Evolutionary conservation across 2,797 vertebrate genomes (phyloP), one percentile per base, ranked within the genome.

Genomic region (Peromyscus eremicus): DNA sequence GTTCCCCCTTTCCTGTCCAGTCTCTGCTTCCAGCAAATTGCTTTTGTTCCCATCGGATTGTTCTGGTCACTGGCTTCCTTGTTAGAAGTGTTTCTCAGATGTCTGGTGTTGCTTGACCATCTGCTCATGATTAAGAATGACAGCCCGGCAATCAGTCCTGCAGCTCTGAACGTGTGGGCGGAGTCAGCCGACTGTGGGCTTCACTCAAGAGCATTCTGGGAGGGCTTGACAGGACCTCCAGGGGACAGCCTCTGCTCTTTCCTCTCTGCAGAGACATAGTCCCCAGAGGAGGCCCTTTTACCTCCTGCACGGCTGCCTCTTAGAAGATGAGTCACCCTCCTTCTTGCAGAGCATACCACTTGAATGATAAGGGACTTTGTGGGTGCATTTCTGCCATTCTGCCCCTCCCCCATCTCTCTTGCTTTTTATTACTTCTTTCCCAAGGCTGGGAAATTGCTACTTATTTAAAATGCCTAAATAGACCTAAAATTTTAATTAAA

Each of bases 11-110:
- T 23, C 68, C 64, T 16, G 1, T 46, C 5, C 1, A 1, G 91
- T 9, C 81, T 43, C 29, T 37, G 85, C 40, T 88, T 52, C 76
- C 75, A 52, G 43, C 62, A 66, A 57, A 80, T n/a, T 14, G 75
- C 83, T 82, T 71, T 76, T 82, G 86, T 37, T 91, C 57, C 93
- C 49, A 11, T n/a, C 46, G 16, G 92, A 84, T 77, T 46, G 90
- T 76, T 88, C 97, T 94, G 95, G 90, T 80, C 3, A 55, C 82
- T 40, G 89, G 57, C 75, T 79, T 71, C 75, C 95, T 75, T 5
- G 87, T 84, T 82, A 68, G 83, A 75, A 70, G 80, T 71, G 1
- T 34, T 73, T 62, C 76, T 91, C 79, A 21, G 87, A 89, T 25
- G n/a, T 87, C 86, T 64, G 17, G 11, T 46, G 5, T 43, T 80